These are phyloP conservation scores for Lamellibrachia luymesi DNA, from an alignment of 1,140 invertebrate species.

Conservation along the genomic window DNA sequence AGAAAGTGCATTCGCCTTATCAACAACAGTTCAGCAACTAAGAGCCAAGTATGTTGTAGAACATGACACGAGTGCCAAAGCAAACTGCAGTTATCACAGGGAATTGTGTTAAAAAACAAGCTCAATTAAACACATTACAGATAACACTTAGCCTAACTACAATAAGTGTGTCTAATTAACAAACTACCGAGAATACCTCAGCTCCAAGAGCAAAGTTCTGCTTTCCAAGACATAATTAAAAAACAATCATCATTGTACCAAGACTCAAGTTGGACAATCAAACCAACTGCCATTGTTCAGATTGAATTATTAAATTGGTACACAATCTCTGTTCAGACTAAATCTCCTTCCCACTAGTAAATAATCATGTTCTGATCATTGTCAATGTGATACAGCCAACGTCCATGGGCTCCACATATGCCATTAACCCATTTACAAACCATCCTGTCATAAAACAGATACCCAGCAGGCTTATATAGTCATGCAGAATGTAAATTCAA, in stretches of 20 bases:
- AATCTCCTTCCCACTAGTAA: neutral
- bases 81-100: neutral
- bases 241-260: neutral
- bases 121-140: neutral
- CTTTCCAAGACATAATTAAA: neutral
- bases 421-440: neutral
- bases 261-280: neutral
- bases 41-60: neutral
- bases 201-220: neutral
- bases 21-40: neutral
- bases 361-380: neutral
- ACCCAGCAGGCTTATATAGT: neutral
- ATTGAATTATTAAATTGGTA: neutral
- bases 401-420: neutral
- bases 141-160: neutral
- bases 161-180: too few relatives aligned
- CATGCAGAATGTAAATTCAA: neutral
- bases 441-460: neutral
- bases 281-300: neutral
- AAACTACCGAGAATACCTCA: too few relatives aligned
- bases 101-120: neutral
- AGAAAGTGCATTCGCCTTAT: neutral
- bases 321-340: neutral
- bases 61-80: neutral
- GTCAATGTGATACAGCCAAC: neutral